These are phyloP conservation scores for Gallinago nigripennis DNA, from an alignment of 2,797 vertebrate species.

Conservation along the genomic window DNA sequence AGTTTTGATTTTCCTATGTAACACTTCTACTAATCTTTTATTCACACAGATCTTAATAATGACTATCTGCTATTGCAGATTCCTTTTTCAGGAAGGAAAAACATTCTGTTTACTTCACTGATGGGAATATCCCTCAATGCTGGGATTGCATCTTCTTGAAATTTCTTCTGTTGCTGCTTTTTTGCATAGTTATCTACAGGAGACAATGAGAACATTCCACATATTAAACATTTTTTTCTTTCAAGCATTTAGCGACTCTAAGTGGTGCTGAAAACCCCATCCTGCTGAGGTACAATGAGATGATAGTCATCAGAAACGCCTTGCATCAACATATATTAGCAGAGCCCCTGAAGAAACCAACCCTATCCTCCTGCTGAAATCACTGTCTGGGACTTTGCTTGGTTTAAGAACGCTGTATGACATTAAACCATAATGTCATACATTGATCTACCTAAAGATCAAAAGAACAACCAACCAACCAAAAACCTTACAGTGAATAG, in stretches of 20 bases:
- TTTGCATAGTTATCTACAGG: constrained; percentile 85
- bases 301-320: neutral
- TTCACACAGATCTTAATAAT: neutral
- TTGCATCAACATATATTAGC: neutral
- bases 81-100: constrained; percentile 79
- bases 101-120: constrained; percentile 89
- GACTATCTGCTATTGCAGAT: constrained; percentile 22
- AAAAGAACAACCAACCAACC: neutral
- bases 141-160: constrained; percentile 83
- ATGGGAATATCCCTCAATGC: constrained; percentile 87
- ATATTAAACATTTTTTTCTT: neutral
- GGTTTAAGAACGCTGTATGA: neutral
- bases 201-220: neutral
- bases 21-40: neutral
- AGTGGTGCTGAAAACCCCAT: neutral
- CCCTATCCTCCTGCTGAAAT: neutral
- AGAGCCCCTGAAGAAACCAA: neutral
- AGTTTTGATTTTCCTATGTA: neutral
- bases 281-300: neutral
- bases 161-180: constrained; percentile 79
- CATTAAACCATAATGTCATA: neutral
- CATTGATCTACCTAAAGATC: neutral
- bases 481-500: neutral
- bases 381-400: neutral
- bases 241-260: neutral